Base-by-base conservation (phyloP, 1,140 invertebrate species). In the Hormaphis cornu region DNA sequence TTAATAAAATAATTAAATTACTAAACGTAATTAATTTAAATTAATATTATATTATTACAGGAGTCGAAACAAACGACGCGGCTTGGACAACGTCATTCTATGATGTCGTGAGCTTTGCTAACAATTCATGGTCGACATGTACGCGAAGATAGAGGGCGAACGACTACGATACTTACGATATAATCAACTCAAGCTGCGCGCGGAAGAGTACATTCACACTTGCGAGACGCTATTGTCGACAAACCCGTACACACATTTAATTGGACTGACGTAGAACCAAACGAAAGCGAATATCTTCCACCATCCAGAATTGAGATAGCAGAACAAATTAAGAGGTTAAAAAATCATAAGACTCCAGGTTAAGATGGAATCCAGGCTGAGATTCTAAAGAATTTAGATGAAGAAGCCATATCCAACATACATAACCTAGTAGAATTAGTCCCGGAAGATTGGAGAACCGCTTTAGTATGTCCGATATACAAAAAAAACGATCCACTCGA, bases 271-370 rank as follows among this genome's bases (percentile, higher is more conserved):
- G 6, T 28, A 7, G 16, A 46, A 58, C 18, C 50, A 8, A 33
- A 56, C 33, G 10, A n/a, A 56, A 24, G 22, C 44, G 24, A 35
- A 16, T 42, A 50, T 22, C 66, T 14, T 6, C 30, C 30, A 33
- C 30, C 30, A 33, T 33, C 9, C 14, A 40, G 22, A 37, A 8
- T 26, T 5, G 24, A 69, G 37, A 35, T 30, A 37, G 4, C 28
- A 70, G 2, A 37, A 70, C 56, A 71, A 71, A 20, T 37, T 50
- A 69, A 33, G 63, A 72, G 37, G 70, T 72, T 59, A 9, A 70
- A 66, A 69, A 66, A 14, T 40, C 70, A 35, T 53, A 72, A 40
- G 69, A 72, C 50, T 5, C n/a, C 22, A 16, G 35, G 26, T n/a
- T 48, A 50, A 37, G 20, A 50, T 53, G 50, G 22, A 4, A 53